Evolutionary conservation across 2,888 invertebrate genomes (phyloP), one percentile per base, ranked within the genome.

Genomic region (Drosophila lutescens): DNA sequence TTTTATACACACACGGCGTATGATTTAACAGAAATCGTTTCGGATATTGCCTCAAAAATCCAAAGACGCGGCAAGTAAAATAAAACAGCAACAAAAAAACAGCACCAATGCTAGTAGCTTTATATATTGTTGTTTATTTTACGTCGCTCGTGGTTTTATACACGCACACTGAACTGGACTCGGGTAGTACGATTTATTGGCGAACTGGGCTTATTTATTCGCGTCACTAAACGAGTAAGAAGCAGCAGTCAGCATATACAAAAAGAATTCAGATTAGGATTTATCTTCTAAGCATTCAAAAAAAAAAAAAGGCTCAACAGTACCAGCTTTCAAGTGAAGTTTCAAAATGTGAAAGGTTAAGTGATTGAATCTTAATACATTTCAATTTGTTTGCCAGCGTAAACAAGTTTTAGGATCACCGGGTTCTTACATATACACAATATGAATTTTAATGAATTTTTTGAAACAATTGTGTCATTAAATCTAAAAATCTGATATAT

Each of bases 1-100:
- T 90, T 90, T 87, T 90, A 90, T 90, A 90, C 79, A 79, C 82
- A 90, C 88, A 76, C 78, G 83, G 68, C 69, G 86, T 84, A 85
- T 80, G 84, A 84, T 83, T 88, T 82, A 78, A 78, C 78, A 77
- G 77, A 84, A 80, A 80, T 70, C 85, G 82, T 79, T 80, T 86
- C 73, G 85, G 84, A 81, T 72, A 81, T 82, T 68, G 86, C 80
- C 80, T 79, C 79, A 81, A 83, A 86, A 80, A 86, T 65, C 79
- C 70, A 83, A 75, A 83, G 84, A 84, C 86, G 77, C 86, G 83
- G 77, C 77, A 69, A 67, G 68, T 74, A 78, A 76, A 75, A 74
- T 57, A 67, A 50, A 67, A 54, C 59, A 61, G 74, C 60, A 76
- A 78, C 60, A 77, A 72, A 78, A 78, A 78, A 49, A 26, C 53